phyloP scores from a whole-genome alignment of 2,888 invertebrate species.

The Lacanobia wlatinum region DNA sequence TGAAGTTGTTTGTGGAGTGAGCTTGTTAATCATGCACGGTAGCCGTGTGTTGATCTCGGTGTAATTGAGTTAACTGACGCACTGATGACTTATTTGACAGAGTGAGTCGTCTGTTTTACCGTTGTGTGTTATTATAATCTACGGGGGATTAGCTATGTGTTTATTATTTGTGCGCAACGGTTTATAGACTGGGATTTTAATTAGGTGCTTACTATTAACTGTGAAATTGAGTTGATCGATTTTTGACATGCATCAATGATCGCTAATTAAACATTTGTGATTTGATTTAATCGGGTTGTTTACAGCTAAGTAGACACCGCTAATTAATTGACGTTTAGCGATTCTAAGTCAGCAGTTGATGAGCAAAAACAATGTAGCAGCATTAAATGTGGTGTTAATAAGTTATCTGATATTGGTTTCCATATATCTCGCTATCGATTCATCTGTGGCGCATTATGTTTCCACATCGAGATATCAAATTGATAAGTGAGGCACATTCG shows the following conservation, averaged over 20 bases:
- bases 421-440: conserved; percentile 71
- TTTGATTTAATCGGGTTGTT: conserved; percentile 41
- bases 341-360: conserved; percentile 1
- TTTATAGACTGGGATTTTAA: conserved; percentile 68
- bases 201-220: conserved; percentile 62
- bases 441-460: conserved; percentile 86
- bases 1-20: conserved; percentile 69
- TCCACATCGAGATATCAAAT: conserved; percentile 90
- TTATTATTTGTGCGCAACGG: conserved; percentile 69
- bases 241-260: conserved; percentile 57
- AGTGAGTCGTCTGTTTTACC: conserved; percentile 85
- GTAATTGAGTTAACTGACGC: conserved; percentile 90
- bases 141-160: conserved; percentile 77
- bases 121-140: conserved; percentile 80
- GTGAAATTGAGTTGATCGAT: conserved; percentile 61
- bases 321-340: conserved; percentile 35
- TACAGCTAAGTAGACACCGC: conserved; percentile 24
- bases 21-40: conserved; percentile 87
- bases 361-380: conserved; percentile 22
- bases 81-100: conserved; percentile 90
- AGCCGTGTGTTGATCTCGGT: conserved; percentile 89
- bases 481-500: conserved; percentile 90
- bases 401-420: conserved; percentile 45
- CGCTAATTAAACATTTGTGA: conserved; percentile 54
- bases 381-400: conserved; percentile 36